Percentiles rank a stretch among this genome's conserved stretches.
These are phyloP conservation scores for Helostoma temminkii DNA, from an alignment of 2,797 vertebrate species.

Conservation along the genomic window DNA sequence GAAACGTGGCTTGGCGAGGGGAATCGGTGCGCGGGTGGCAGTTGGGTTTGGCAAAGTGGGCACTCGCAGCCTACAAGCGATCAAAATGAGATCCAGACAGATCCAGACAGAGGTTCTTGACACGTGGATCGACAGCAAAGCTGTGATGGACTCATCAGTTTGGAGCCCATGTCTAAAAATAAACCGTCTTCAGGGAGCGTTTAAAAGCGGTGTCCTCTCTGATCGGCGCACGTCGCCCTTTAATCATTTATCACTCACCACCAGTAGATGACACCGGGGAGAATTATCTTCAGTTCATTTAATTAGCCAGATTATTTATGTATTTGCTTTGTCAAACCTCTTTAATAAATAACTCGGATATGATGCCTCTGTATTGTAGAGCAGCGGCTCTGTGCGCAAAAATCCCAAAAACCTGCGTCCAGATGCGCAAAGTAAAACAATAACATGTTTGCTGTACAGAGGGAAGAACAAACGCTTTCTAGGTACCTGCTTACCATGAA, in stretches of 20 bases:
- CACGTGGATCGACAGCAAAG: not conserved
- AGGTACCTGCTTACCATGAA: conserved; percentile 22
- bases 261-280: not conserved
- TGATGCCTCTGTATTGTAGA: conserved; percentile 1
- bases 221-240: conserved; percentile 18
- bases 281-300: not conserved
- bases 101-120: not conserved
- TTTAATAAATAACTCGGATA: conserved; percentile 7
- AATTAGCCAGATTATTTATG: not conserved
- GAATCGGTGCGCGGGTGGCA: conserved; percentile 16
- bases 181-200: conserved; percentile 22
- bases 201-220: conserved; percentile 20
- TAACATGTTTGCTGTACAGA: conserved; percentile 43
- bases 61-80: not conserved
- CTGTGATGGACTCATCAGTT: not conserved
- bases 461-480: not conserved
- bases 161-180: conserved; percentile 10
- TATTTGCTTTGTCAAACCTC: not conserved
- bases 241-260: conserved; percentile 29
- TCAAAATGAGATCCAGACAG: not conserved
- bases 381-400: conserved; percentile 39
- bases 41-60: conserved; percentile 33
- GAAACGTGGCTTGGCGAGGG: conserved; percentile 49
- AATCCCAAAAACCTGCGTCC: conserved; percentile 38
- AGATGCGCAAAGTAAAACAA: conserved; percentile 18